Evolutionary conservation across 2,888 invertebrate species (phyloP).

Genomic region (Caenorhabditis virilis): DNA sequence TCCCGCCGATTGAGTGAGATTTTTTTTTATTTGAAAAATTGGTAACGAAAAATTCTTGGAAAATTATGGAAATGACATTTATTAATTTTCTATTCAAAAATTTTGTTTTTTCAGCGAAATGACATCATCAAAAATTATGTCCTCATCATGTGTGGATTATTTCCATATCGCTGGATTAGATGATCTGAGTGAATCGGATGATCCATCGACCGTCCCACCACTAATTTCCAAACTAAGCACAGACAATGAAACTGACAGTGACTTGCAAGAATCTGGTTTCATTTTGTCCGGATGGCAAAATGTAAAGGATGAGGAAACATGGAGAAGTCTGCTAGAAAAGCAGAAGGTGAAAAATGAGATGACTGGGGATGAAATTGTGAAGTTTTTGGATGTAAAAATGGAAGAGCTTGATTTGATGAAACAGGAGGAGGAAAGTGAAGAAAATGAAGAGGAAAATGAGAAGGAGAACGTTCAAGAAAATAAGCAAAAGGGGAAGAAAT

Average conservation of each 20-base stretch:
- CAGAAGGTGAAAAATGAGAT: slow-evolving; percentile 26
- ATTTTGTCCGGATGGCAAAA: slow-evolving; percentile 48
- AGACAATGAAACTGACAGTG: slow-evolving; percentile 34
- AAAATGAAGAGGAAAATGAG: slow-evolving; percentile 13
- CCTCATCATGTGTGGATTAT: slow-evolving; percentile 60
- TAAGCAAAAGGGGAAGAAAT: slow-evolving; percentile 3
- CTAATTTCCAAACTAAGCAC: background rate
- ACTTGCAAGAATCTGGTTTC: slow-evolving; percentile 17
- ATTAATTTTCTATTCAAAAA: background rate
- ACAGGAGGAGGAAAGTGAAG: slow-evolving; percentile 8
- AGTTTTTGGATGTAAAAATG: slow-evolving; percentile 11
- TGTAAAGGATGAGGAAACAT: slow-evolving; percentile 10
- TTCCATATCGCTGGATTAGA: slow-evolving; percentile 62
- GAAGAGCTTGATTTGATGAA: background rate
- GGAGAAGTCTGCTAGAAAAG: slow-evolving; percentile 21
- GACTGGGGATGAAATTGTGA: slow-evolving; percentile 3
- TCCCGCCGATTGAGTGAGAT: slow-evolving; percentile 48
- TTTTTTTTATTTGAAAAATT: background rate
- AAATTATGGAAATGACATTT: slow-evolving; percentile 1
- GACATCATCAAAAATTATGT: slow-evolving; percentile 46
- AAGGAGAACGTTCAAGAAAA: slow-evolving; percentile 2
- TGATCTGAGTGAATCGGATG: slow-evolving; percentile 20
- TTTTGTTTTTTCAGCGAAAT: slow-evolving; percentile 18
- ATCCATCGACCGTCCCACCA: background rate
- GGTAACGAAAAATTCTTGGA: background rate